Base-by-base conservation (phyloP, 1,140 invertebrate species). In the Venturia canescens region DNA sequence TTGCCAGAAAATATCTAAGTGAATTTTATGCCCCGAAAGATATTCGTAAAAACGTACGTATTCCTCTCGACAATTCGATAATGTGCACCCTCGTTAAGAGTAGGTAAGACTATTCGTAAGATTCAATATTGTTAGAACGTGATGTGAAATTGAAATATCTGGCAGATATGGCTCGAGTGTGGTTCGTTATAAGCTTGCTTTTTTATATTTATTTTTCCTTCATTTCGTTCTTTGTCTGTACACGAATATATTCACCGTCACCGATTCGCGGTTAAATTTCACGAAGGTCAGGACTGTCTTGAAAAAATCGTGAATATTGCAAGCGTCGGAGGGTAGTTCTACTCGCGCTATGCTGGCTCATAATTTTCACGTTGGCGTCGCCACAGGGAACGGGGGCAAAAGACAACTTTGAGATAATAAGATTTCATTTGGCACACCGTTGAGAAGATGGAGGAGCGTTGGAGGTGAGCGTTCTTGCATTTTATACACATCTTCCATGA, bases 101-200 rank as follows among this genome's bases (percentile, higher is more conserved):
- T 21, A 44, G 38, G 5, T 44, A 38, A 48, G 31, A 78, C 83
- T 88, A 89, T 87, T 88, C 86, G 84, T 80, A 83, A 85, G 87
- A 88, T 88, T 88, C 87, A 88, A 89, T 89, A 89, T 88, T 86
- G 85, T 85, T 79, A 80, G 86, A 89, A 89, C 88, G 88, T 89
- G 88, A 88, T 88, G 85, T 84, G 88, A 89, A 89, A 87, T 31
- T 69, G 66, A 78, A 80, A 78, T 83, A 87, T 88, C 78, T 70
- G 80, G 83, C 26, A 72, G 83, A 44, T 80, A 80, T 76, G 78
- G 31, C 26, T 7, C 13, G 31, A 23, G 78, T 83, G 13, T 44
- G 84, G 87, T 87, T 87, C 88, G 84, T 88, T 88, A 86, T 85
- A 84, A 82, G 77, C 77, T 75, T 83, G 85, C 84, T 85, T 86